Evolutionary conservation across 37 sponge, comb jelly and placozoan genomes (phyloP), one percentile per base, ranked within the genome.

Genomic region (Crambe crambe): DNA sequence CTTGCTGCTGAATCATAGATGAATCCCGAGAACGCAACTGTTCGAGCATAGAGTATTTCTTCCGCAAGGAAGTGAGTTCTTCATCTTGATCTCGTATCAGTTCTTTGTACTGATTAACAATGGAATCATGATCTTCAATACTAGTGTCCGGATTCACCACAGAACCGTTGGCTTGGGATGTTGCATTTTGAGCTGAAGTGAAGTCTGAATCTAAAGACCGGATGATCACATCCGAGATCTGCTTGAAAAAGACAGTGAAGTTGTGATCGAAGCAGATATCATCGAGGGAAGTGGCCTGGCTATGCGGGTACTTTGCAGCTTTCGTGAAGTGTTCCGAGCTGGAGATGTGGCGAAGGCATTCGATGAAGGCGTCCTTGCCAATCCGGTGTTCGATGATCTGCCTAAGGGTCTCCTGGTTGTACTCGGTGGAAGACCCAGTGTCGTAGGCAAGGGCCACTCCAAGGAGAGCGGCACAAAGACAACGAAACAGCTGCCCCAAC

Each of bases 91-190:
- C 92, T 42, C 92, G 58, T 12, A 94, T 87, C 58, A 94, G 80
- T 22, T 94, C 95, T 63, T 94, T 94, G 82, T 94, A 94, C 35
- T 80, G 78, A 17, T 75, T 68, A n/a, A 94, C 88, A 36, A 94
- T 91, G 66, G 81, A 80, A 75, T 83, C 85, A 60, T 94, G 92
- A 9, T 94, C 95, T 35, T 93, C 90, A 57, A 93, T 62, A 25
- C 69, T 68, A 2, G 90, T 76, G 63, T 39, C 71, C 0, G 12
- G 31, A 4, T 36, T 10, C 25, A 65, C 36, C 35, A 39, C 39
- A 10, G 56, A 15, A 0, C 61, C 80, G 43, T 72, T 71, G 22
- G 39, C n/a, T 21, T 43, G 51, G 8, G 70, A 60, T 18, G 56
- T 12, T 22, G 62, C 32, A 4, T 10, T 12, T 18, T 21, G 3